Evolutionary conservation across 2,113 vertebrate species (phyloP).

Genomic region (Furnarius figulus): DNA sequence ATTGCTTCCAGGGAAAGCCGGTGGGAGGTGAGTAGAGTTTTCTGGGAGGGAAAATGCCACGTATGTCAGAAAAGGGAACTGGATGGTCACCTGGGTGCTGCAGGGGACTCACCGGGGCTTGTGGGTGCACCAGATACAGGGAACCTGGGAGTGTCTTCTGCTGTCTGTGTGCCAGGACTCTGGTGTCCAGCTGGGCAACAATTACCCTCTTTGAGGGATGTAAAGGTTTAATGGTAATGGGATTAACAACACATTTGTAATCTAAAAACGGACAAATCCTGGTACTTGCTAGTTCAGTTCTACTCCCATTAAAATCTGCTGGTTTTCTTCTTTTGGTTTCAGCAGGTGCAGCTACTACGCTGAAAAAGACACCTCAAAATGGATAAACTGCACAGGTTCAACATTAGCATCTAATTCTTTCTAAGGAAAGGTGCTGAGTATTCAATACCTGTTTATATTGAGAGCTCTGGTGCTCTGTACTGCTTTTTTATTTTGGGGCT

Average conservation of each 20-base stretch:
- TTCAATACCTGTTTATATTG: neutral
- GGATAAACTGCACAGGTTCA: neutral
- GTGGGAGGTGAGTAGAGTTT: neutral
- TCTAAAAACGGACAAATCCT: neutral
- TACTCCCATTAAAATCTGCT: neutral
- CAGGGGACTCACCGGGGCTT: neutral
- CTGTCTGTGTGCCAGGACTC: rapidly evolving
- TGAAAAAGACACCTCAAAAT: neutral
- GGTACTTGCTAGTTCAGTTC: neutral
- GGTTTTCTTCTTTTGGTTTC: neutral
- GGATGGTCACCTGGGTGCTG: neutral
- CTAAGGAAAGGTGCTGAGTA: neutral
- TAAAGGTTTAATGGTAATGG: neutral
- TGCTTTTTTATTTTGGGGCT: neutral
- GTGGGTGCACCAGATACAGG: rapidly evolving
- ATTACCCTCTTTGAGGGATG: neutral
- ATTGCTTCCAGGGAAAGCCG: neutral
- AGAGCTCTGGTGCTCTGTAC: neutral
- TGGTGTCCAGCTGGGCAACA: neutral
- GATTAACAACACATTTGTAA: neutral
- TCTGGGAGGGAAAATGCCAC: neutral
- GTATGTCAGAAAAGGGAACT: neutral
- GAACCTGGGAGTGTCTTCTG: neutral
- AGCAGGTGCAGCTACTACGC: neutral
- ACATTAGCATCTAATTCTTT: neutral